Evolutionary conservation across 2,113 vertebrate genomes (phyloP), one percentile per base, ranked within the genome.

Genomic region (Colaptes auratus): DNA sequence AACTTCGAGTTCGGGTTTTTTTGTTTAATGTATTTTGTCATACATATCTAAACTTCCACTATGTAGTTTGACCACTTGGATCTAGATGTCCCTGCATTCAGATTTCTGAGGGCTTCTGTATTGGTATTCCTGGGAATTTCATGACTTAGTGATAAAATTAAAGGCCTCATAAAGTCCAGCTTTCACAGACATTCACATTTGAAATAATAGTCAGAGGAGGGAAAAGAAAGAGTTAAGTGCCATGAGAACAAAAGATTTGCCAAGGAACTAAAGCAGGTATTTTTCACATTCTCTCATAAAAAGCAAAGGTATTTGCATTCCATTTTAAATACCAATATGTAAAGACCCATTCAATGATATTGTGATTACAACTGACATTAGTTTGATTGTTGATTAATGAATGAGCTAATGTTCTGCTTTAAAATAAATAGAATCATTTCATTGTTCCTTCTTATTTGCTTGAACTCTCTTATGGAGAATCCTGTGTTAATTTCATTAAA

Each of bases 401-500:
- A 53, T 60, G 10, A 86, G 4, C 16, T 83, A 33, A 78, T 55
- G 6, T 77, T 74, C 28, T 85, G 10, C 18, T 71, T 84, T 78
- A 73, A 74, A 66, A 70, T 63, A 81, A 63, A 36, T 36, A 36
- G 36, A 36, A 36, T 36, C 36, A 36, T 36, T 36, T 36, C 36
- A 36, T 36, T 36, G 9, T 36, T 36, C 8, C 8, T 36, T 9
- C 36, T 36, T 44, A 5, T 61, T 89, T 36, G 4, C 17, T 55
- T 92, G 28, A 73, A 30, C 86, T 13, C 23, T 44, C 25, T 77
- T 80, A 24, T 2, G 39, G 42, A 59, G 15, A 80, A 36, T 44
- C 59, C 6, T 11, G 0, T 24, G 9, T 86, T 73, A 55, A 25
- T 53, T 25, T 17, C 0, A 2, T 19, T 69, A 16, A 24, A 36